These are phyloP conservation scores for Lasioglossum calceatum DNA, from an alignment of 2,888 invertebrate species.

Conservation along the genomic window DNA sequence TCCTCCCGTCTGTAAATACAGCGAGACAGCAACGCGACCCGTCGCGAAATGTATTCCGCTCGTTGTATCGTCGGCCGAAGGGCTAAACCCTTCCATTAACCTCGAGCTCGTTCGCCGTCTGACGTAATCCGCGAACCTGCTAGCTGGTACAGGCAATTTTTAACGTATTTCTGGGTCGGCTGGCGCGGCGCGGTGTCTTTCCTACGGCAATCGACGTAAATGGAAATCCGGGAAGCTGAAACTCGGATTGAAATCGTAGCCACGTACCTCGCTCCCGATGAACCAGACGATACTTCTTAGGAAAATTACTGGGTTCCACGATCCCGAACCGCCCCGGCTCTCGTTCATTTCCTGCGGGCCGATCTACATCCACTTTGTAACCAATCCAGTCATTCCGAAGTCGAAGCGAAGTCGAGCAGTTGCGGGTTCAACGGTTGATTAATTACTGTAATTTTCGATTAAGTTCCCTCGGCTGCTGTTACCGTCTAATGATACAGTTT, in stretches of 20 bases:
- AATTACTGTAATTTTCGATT: neutral
- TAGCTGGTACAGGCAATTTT: slow-evolving; percentile 42
- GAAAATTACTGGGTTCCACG: slow-evolving; percentile 48
- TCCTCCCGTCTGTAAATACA: slow-evolving; percentile 25
- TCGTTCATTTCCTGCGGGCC: slow-evolving; percentile 2
- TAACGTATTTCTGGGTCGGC: slow-evolving; percentile 47
- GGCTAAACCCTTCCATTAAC: slow-evolving; percentile 45
- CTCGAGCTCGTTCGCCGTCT: slow-evolving; percentile 32
- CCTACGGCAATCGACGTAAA: slow-evolving; percentile 45
- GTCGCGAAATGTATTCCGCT: slow-evolving; percentile 24
- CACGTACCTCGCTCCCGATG: neutral
- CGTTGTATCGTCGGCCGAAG: slow-evolving; percentile 24
- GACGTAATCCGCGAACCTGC: slow-evolving; percentile 20
- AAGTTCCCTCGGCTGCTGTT: neutral
- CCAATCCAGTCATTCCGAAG: slow-evolving; percentile 1
- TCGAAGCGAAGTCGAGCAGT: neutral
- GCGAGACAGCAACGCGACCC: slow-evolving; percentile 4
- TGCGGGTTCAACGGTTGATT: neutral
- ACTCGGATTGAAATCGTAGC: slow-evolving; percentile 38
- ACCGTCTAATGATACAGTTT: neutral
- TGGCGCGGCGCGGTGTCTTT: neutral
- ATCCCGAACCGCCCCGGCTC: slow-evolving; percentile 3
- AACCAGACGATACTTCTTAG: slow-evolving; percentile 34
- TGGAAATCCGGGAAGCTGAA: slow-evolving; percentile 30
- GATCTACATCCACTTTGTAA: neutral